Base-by-base conservation (phyloP, 1,140 invertebrate genomes). In the Pogonomyrmex barbatus region DNA sequence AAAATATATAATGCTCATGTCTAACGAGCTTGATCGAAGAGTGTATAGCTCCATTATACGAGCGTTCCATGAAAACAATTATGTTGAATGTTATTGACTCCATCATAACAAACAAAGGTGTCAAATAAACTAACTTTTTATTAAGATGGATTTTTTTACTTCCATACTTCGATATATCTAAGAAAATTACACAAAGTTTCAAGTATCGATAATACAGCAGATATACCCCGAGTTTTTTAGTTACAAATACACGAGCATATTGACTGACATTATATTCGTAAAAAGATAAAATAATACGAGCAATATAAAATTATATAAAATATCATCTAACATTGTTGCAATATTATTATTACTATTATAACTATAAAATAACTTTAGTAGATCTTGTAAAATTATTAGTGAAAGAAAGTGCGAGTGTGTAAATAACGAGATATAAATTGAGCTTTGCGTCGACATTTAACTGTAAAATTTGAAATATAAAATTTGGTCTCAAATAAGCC, bases 111-210 rank as follows among this genome's bases (percentile, higher is more conserved):
- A 87, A 62, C 30, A 65, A 84, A 47, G 81, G 86, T 79, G 86
- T 87, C 88, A 88, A 91, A 89, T 91, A 91, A 91, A 91, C 84
- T 75, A 91, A 91, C 83, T 88, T 91, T 89, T 86, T 79, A 89
- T 67, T 52, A 62, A 85, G 24, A 77, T 12, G 50, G 6, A 63
- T 60, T 24, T 50, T 24, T 83, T 81, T 52, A 75, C 50, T 70
- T 70, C 24, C 50, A 75, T 45, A 42, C 24, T 24, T 68, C 17
- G 12, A 52, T 30, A 45, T 54, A 56, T 79, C 30, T 36, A 30
- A 78, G 47, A 65, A 10, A 10, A 45, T 65, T 78, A 85, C 3
- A 24, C 63, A 50, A 14, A 77, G 8, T 78, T 78, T 54, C 45
- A 65, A 6, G 39, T 75, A 8, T 75, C 14, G 6, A 17, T 84